These are phyloP conservation scores for Papilio polyxenes DNA, from an alignment of 1,140 invertebrate genomes.

Conservation along the genomic window DNA sequence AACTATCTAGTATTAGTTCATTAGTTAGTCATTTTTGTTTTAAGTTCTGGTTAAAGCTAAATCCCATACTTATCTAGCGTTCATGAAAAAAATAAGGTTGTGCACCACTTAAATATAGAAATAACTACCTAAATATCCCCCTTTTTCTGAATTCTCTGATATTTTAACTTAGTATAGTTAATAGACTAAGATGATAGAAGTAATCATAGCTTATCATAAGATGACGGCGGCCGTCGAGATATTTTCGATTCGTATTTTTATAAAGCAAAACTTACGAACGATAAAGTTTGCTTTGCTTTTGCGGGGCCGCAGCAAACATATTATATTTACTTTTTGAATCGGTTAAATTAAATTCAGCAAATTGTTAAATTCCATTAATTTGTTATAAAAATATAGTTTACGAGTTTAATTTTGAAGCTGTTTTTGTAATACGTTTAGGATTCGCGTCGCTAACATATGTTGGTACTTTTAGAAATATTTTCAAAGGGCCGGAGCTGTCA, in stretches of 20 bases:
- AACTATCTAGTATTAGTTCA: slow-evolving; percentile 68
- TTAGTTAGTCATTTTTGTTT: slow-evolving; percentile 70
- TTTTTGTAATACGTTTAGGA: slow-evolving; percentile 27
- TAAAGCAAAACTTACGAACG: slow-evolving; percentile 80
- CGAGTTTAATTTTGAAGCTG: slow-evolving; percentile 9
- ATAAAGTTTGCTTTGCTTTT: slow-evolving; percentile 77
- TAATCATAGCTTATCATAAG: slow-evolving; percentile 78
- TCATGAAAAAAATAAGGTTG: slow-evolving; percentile 80
- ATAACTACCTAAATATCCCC: slow-evolving; percentile 77
- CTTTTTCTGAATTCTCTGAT: slow-evolving; percentile 80
- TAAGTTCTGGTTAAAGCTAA: slow-evolving; percentile 74
- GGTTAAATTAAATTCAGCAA: slow-evolving; percentile 27
- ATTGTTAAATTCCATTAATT: background rate
- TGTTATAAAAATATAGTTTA: slow-evolving; percentile 12
- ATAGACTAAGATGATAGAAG: slow-evolving; percentile 73
- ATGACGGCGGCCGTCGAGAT: slow-evolving; percentile 75
- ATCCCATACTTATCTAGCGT: slow-evolving; percentile 77
- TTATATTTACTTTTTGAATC: slow-evolving; percentile 51
- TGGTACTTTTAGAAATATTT: slow-evolving; percentile 30
- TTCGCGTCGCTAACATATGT: slow-evolving; percentile 30
- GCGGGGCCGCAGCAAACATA: slow-evolving; percentile 71
- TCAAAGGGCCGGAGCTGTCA: slow-evolving; percentile 25
- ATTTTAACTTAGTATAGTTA: slow-evolving; percentile 79
- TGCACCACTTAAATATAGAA: slow-evolving; percentile 79
- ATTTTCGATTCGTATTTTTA: slow-evolving; percentile 81